Evolutionary conservation across 35 echinoderm and acorn worm genomes (phyloP).

Genomic region (Ophiothrix spiculata): DNA sequence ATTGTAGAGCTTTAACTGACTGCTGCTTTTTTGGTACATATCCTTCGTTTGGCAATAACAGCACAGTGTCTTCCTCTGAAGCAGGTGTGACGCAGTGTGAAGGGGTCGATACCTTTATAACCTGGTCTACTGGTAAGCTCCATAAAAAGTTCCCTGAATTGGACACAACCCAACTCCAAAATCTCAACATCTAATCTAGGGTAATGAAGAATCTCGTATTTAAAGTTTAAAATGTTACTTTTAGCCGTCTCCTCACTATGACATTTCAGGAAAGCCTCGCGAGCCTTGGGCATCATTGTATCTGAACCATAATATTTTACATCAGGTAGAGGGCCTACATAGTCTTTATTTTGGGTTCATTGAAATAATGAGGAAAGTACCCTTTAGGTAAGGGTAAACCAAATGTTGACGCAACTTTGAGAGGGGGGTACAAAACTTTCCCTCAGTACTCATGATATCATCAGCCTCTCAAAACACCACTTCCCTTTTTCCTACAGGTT

Average conservation of each 20-base stretch:
- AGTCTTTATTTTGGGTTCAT: not conserved
- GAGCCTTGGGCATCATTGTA: not conserved
- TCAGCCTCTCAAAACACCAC: too few species aligned
- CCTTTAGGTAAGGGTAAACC: not conserved
- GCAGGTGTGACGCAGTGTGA: conserved; percentile 26
- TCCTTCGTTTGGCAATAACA: not conserved
- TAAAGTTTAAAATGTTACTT: not conserved
- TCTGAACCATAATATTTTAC: not conserved
- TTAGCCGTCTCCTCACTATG: not conserved
- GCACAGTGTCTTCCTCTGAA: not conserved
- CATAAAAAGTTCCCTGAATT: conserved; percentile 11
- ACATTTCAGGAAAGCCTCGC: conserved; percentile 7
- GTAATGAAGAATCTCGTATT: not conserved
- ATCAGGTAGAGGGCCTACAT: conserved; percentile 2
- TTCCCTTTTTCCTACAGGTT: not conserved
- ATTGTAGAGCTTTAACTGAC: conserved; percentile 6
- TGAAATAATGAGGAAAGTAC: not conserved
- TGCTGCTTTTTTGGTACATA: not conserved
- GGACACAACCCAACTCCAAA: not conserved
- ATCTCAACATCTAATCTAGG: conserved; percentile 12
- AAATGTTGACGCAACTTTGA: too few species aligned
- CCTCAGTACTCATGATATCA: too few species aligned
- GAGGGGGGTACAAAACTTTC: too few species aligned
- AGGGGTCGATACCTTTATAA: conserved; percentile 27
- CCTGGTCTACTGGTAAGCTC: not conserved